These are phyloP conservation scores for Frieseomelitta varia DNA, from an alignment of 1,140 invertebrate species.

Conservation along the genomic window DNA sequence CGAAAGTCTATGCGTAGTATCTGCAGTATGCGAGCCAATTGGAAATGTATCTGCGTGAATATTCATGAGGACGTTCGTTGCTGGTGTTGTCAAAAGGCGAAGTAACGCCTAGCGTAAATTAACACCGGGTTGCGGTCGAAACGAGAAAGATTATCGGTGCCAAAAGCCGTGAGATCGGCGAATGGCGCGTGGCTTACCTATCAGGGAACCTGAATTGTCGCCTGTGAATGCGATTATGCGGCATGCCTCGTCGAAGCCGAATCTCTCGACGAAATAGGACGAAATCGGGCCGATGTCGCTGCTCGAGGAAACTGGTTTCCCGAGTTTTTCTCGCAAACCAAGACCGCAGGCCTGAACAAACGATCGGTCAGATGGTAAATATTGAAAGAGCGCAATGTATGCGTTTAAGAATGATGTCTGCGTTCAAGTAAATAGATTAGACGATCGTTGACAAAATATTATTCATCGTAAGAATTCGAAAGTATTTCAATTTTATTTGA, in stretches of 20 bases:
- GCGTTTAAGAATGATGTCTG: neutral
- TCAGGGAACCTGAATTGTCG: conserved; percentile 94
- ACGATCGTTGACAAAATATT: too few species aligned
- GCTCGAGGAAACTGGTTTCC: conserved; percentile 87
- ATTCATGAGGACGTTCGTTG: conserved; percentile 5
- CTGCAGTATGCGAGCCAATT: neutral
- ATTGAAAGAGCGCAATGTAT: neutral
- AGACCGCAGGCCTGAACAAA: conserved; percentile 85
- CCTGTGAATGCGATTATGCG: conserved; percentile 95
- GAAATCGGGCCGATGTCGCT: conserved; percentile 88
- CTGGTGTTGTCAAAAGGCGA: neutral
- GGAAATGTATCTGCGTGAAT: conserved; percentile 14
- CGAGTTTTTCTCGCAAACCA: conserved; percentile 87
- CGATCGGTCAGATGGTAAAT: neutral
- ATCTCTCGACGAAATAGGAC: conserved; percentile 91
- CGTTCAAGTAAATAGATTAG: neutral
- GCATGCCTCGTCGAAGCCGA: conserved; percentile 91
- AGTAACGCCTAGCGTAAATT: conserved; percentile 8
- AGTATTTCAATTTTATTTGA: too few species aligned
- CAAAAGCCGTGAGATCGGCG: neutral
- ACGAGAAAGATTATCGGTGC: neutral
- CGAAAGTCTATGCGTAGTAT: conserved; percentile 11
- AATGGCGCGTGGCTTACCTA: conserved; percentile 83
- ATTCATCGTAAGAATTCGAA: too few species aligned
- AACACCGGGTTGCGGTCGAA: neutral